Percentiles rank a stretch among this genome's conserved stretches.
phyloP scores from a whole-genome alignment of 2,888 invertebrate genomes.

The Himalopsyche anomala region DNA sequence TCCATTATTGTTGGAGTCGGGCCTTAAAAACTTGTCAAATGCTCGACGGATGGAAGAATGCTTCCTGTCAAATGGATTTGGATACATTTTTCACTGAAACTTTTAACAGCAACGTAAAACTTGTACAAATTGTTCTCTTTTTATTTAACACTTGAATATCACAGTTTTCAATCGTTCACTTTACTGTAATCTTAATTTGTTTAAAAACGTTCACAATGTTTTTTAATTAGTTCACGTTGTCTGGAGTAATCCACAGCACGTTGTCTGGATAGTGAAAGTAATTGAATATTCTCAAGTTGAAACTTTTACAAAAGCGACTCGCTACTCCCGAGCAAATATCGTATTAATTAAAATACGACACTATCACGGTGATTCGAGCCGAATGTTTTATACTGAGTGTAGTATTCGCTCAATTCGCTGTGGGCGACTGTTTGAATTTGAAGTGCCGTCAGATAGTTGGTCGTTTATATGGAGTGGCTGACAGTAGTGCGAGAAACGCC shows the following conservation, averaged over 20 bases:
- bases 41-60: constrained; percentile 82
- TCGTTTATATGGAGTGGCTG: constrained; percentile 25
- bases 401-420: constrained; percentile 3
- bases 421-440: constrained; percentile 40
- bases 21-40: constrained; percentile 79
- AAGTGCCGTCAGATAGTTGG: neutral
- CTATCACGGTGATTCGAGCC: constrained; percentile 14
- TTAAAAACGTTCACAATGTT: neutral
- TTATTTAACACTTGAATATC: neutral
- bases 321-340: constrained; percentile 32
- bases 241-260: neutral
- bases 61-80: constrained; percentile 83
- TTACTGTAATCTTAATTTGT: neutral
- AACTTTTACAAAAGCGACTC: neutral
- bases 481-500: neutral
- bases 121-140: neutral
- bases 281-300: neutral
- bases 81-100: constrained; percentile 76
- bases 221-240: too few relatives aligned
- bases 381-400: neutral
- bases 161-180: neutral
- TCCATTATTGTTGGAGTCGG: constrained; percentile 70
- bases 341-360: constrained; percentile 31
- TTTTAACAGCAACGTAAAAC: neutral
- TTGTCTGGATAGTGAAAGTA: neutral